Percentiles rank a stretch among this genome's conserved stretches.
phyloP scores from a whole-genome alignment of 2,888 invertebrate genomes.

The Neoascia interrupta region DNA sequence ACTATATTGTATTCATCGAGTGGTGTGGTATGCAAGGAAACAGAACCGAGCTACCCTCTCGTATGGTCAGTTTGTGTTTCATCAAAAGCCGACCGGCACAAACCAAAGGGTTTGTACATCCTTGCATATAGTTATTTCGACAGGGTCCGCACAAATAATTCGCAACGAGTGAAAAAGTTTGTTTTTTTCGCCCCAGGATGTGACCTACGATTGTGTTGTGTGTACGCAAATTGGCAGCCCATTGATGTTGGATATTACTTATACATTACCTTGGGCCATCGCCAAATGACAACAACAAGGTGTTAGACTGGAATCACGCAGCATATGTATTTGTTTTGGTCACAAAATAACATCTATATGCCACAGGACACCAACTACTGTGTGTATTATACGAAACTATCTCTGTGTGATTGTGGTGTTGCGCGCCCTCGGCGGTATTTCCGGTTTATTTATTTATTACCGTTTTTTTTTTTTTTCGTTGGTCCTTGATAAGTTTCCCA shows the following conservation, averaged over 20 bases:
- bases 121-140: constrained; percentile 21
- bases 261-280: constrained; percentile 13
- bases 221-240: constrained; percentile 65
- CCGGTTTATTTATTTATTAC: constrained; percentile 70
- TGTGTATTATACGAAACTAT: constrained; percentile 24
- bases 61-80: constrained; percentile 51
- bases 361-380: too few species aligned
- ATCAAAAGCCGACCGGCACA: constrained; percentile 37
- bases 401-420: constrained; percentile 26
- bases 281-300: neutral
- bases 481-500: constrained; percentile 41
- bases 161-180: constrained; percentile 28
- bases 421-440: constrained; percentile 57
- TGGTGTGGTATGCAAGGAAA: constrained; percentile 19
- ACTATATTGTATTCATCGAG: constrained; percentile 52
- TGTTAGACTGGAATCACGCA: constrained; percentile 24
- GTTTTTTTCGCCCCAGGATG: constrained; percentile 58
- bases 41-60: constrained; percentile 28
- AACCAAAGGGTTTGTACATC: constrained; percentile 29
- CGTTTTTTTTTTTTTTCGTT: neutral
- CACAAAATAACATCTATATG: constrained; percentile 36
- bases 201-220: constrained; percentile 49
- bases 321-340: constrained; percentile 58
- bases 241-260: constrained; percentile 39
- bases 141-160: constrained; percentile 46